These are phyloP conservation scores for Cantharis lateralis DNA, from an alignment of 2,888 invertebrate species.

Conservation along the genomic window DNA sequence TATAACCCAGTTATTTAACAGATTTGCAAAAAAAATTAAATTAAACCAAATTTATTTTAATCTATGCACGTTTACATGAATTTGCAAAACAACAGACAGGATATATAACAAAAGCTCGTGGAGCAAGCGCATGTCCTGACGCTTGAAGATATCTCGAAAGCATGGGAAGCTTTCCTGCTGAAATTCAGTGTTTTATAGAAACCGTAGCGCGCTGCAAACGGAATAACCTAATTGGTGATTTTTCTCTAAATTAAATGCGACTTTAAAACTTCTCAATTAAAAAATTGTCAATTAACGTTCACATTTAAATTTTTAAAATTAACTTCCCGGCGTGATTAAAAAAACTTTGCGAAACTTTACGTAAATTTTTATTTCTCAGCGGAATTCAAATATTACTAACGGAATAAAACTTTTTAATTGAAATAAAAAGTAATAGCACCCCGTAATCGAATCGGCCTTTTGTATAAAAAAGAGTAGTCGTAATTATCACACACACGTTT, in stretches of 20 bases:
- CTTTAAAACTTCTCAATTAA: neutral
- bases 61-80: slow-evolving; percentile 18
- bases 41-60: neutral
- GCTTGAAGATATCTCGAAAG: slow-evolving; percentile 19
- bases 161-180: slow-evolving; percentile 15
- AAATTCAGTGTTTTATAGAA: slow-evolving; percentile 19
- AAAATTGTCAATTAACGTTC: neutral
- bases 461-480: neutral
- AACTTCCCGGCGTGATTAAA: neutral
- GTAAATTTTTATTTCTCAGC: neutral
- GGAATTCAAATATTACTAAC: neutral
- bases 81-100: slow-evolving; percentile 23
- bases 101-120: slow-evolving; percentile 14
- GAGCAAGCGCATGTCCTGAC: slow-evolving; percentile 22
- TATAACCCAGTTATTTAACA: neutral
- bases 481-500: neutral
- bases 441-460: neutral
- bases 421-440: neutral
- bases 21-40: neutral
- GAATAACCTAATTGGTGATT: neutral
- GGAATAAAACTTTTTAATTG: neutral
- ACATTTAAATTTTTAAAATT: neutral
- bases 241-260: neutral
- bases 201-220: slow-evolving; percentile 20
- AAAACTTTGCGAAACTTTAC: neutral